A percentile compares a stretch with the other conserved stretches of the same genome.
Evolutionary conservation across 2,797 vertebrate genomes (phyloP).

Genomic region (Galago senegalensis): DNA sequence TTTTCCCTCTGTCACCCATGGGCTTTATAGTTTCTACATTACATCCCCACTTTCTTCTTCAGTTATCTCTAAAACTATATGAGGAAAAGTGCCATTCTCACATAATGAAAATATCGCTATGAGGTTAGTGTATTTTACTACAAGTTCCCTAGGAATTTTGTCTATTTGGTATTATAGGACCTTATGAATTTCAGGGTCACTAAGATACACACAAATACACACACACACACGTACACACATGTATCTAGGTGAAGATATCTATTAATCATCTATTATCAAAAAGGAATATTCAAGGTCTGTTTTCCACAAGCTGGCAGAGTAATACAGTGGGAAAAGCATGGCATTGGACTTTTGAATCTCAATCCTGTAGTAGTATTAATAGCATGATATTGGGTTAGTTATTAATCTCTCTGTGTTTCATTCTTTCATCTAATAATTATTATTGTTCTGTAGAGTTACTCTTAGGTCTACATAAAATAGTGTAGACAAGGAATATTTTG

Average conservation of each 20-base stretch:
- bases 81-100: conserved; percentile 30
- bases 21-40: neutral
- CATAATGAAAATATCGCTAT: neutral
- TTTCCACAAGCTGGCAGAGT: neutral
- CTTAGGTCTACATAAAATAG: neutral
- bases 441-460: neutral
- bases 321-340: neutral
- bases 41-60: neutral
- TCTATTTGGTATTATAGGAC: neutral
- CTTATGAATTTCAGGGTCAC: neutral
- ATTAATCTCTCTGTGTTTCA: neutral
- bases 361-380: neutral
- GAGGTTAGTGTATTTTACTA: conserved; percentile 19
- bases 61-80: neutral
- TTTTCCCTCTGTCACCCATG: neutral
- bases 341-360: neutral
- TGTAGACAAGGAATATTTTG: neutral
- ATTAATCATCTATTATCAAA: neutral
- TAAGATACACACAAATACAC: neutral
- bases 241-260: neutral
- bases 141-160: neutral
- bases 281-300: neutral
- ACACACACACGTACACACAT: neutral
- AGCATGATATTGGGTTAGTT: neutral
- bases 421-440: neutral